These are phyloP conservation scores for Parapristionchus giblindavisi DNA, from an alignment of 2,888 invertebrate genomes.

Conservation along the genomic window DNA sequence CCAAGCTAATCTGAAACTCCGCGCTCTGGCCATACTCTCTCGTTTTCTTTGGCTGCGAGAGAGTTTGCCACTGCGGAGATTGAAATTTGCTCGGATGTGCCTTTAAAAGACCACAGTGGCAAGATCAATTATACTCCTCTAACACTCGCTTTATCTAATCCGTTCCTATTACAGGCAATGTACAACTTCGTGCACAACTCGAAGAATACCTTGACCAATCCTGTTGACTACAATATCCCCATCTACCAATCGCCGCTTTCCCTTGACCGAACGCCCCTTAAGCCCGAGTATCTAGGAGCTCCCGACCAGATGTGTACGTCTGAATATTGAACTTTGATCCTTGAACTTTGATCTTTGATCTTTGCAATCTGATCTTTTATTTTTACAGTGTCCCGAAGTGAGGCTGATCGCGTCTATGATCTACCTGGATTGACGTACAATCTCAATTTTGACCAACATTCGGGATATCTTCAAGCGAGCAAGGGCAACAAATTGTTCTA, in stretches of 20 bases:
- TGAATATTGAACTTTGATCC: background rate
- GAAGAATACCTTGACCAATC: background rate
- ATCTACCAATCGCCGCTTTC: background rate
- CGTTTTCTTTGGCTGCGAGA: no score
- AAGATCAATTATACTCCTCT: no score
- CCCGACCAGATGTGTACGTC: background rate
- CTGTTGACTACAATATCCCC: conserved; percentile 17
- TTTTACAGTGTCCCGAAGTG: conserved; percentile 11
- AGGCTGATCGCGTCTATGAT: conserved; percentile 41
- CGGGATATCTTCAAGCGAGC: conserved; percentile 70
- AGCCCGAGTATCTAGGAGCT: background rate
- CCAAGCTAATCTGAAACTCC: no score
- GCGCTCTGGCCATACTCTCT: no score
- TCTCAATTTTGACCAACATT: conserved; percentile 71
- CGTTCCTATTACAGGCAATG: conserved; percentile 66
- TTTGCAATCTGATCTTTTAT: background rate
- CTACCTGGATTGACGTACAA: conserved; percentile 63
- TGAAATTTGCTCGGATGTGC: no score
- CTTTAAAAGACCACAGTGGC: no score
- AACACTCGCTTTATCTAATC: no score
- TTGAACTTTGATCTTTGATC: background rate
- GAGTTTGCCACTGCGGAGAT: no score
- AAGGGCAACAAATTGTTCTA: conserved; percentile 70
- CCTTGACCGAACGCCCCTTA: conserved; percentile 3
- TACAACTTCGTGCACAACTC: conserved; percentile 17